Evolutionary conservation across 2,797 vertebrate species (phyloP), one percentile per base, ranked within the genome.

Genomic region (Iguana delicatissima): DNA sequence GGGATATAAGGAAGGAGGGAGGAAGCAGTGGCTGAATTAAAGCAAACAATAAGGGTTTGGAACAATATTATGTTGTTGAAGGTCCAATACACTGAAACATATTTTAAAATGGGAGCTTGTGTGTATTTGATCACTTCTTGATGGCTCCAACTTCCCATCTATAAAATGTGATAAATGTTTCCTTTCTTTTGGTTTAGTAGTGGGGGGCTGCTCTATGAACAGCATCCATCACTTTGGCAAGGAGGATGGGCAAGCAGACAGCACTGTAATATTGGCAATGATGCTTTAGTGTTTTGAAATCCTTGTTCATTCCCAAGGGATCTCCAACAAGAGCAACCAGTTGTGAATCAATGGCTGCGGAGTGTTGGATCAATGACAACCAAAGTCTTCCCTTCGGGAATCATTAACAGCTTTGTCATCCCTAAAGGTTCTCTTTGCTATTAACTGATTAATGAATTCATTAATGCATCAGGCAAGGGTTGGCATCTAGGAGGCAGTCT

Each of bases 401-500:
- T 84, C 46, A 92, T 95, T 94, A 96, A 96, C 95, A 94, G 93
- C 13, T 55, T 93, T 86, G 92, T 8, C 59, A 93, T 97, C 96
- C 96, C 96, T 18, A 6, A 93, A 97, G 97, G 96, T 95, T 93
- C 92, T 96, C 89, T n/a, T 93, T 96, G 95, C 94, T 95, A 96
- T 96, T 97, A 97, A 96, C 96, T 97, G 97, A 97, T 97, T 97
- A 97, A 98, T 97, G 96, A 97, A 97, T 97, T 97, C 97, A 97
- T 98, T 97, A 97, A 95, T 96, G 95, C 96, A 97, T 94, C 92
- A 91, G 73, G 95, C 94, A 94, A 95, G 96, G 96, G 95, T 95
- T 84, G 96, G 96, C 93, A 95, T 38, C 38, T 95, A 94, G 82
- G 93, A 96, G 93, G 91, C 95, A 95, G 94, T 94, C 93, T 93